These are phyloP conservation scores for Bombus impatiens DNA, from an alignment of 1,140 invertebrate genomes.

Conservation along the genomic window DNA sequence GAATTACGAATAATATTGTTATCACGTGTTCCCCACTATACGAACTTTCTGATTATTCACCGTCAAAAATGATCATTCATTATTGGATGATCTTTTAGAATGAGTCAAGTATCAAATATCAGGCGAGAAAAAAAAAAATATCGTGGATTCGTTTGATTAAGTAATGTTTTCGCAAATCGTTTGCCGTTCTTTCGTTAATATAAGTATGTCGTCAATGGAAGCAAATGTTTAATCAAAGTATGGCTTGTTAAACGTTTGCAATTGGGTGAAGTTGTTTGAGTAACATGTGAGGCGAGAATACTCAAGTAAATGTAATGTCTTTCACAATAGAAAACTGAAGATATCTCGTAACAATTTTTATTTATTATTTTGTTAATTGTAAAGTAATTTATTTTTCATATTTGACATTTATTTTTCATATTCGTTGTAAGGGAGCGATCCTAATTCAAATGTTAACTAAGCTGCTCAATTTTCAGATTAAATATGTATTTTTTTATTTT, in stretches of 20 bases:
- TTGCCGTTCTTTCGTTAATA: not conserved
- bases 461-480: no score
- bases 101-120: not conserved
- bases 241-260: no score
- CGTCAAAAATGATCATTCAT: not conserved
- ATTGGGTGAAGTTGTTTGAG: not conserved
- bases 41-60: not conserved
- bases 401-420: no score
- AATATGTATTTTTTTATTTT: no score
- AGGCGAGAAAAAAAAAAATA: not conserved
- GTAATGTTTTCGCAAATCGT: not conserved
- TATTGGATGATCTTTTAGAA: not conserved
- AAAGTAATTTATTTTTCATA: no score
- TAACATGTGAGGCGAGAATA: not conserved
- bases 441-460: no score
- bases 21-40: not conserved
- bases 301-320: not conserved
- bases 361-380: not conserved
- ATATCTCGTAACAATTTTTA: not conserved
- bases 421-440: no score
- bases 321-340: not conserved
- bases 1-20: not conserved
- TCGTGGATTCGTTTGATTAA: not conserved
- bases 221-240: not conserved
- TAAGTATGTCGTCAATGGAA: not conserved